Base-by-base conservation (phyloP, 2,797 vertebrate genomes). In the Argentina silus region DNA sequence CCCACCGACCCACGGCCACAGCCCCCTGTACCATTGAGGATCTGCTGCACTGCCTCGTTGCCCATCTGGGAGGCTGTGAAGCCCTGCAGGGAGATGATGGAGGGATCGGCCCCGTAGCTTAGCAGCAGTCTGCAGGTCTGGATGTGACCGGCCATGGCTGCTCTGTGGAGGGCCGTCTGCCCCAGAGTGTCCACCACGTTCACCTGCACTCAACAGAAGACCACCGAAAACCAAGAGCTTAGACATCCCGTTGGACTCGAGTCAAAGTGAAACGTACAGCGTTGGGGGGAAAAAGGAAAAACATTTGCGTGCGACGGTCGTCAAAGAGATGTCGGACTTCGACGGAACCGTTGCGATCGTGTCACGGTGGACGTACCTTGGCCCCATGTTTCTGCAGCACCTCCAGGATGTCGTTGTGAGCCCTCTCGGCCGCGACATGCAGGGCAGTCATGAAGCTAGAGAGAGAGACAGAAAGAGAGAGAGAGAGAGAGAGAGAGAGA, bases 21-120 rank as follows among this genome's bases (percentile, higher is more conserved):
- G 27, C 4, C 27, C 27, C 27, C 50, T 14, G 9, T 90, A 99
- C 98, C 98, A 2, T 96, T 99, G 7, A 99, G 93, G 83, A 99
- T 98, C 92, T 99, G 98, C 68, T 99, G 97, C 17, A 99, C 96
- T 0, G 97, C 97, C 87, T 99, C 98, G 8, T 97, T 99, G 43
- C 98, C 98, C 96, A 98, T 98, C 91, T 99, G 98, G 0, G 97
- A 95, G 0, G 98, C 98, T 0, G 98, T 99, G 83, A 98, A 99
- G 47, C 98, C 98, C 93, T 99, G 98, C 69, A 99, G 90, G 55
- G 97, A 99, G 84, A 98, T 93, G 85, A 99, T 96, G 85, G 96
- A 93, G 0, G 98, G 96, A 80, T 99, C 98, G 0, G 96, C 96
- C 9, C 97, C 97, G 0, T 95, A 98, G 84, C 93, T 97, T 84